Conservation (phyloP, 2,797 vertebrate genomes). For the Clamator glandarius region DNA sequence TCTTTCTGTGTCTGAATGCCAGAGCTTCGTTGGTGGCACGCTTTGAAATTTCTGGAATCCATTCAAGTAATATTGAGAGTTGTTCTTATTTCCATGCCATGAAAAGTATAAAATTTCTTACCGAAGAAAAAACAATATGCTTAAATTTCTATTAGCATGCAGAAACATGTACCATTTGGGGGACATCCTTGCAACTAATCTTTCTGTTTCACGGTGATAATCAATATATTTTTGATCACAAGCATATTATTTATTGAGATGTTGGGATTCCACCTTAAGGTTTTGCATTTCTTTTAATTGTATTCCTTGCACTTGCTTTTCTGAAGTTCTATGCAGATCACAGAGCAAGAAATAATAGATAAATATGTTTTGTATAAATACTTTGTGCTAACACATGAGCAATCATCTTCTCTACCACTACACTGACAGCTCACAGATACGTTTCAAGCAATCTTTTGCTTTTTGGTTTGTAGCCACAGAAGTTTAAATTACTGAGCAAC, state of each 20-base stretch:
- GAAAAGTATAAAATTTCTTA: neutral
- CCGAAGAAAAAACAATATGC: neutral
- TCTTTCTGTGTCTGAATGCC: neutral
- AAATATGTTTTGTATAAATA: neutral
- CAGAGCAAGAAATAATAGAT: neutral
- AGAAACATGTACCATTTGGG: neutral
- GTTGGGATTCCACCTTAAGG: neutral
- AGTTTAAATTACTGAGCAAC: neutral
- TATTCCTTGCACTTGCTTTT: neutral
- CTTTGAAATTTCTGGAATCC: slow-evolving; percentile 19
- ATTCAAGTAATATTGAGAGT: neutral
- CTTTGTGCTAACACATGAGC: neutral
- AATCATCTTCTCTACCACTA: neutral
- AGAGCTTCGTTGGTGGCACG: neutral
- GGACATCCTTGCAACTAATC: neutral
- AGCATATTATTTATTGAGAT: neutral
- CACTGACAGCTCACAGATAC: neutral
- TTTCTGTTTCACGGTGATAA: neutral
- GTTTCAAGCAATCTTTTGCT: neutral
- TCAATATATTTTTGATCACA: neutral
- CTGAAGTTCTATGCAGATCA: neutral
- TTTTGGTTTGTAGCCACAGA: neutral
- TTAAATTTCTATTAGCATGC: neutral
- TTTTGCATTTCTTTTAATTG: neutral
- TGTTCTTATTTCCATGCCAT: neutral